Base-by-base conservation (phyloP, 2,797 vertebrate genomes). In the Notoglanidium macrostoma region DNA sequence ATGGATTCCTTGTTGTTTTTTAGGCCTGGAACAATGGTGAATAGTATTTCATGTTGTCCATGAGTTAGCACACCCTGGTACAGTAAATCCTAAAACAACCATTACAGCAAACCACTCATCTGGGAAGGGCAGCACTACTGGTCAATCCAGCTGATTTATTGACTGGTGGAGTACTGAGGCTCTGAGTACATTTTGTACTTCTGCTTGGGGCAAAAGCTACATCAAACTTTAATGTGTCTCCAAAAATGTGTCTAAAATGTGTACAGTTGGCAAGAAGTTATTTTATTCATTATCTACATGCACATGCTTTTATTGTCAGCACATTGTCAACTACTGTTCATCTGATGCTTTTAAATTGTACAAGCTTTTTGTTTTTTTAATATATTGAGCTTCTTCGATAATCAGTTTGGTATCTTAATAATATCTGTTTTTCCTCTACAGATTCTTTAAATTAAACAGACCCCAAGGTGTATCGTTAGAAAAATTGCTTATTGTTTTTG, bases 61-160 rank as follows among this genome's bases (percentile, higher is more conserved):
- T 79, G 77, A 59, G 77, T 5, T 81, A 46, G 26, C 57, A 63
- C 57, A 63, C 51, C 35, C 23, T 61, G 0, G 2, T 61, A 65
- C 61, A 49, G 26, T 67, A 82, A 82, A 61, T 65, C 3, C 26
- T 65, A 67, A 65, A 82, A 49, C 23, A 46, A n/a, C 26, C 12
- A 2, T 65, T 29, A 82, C 26, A 65, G 61, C 40, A 19, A 65
- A 49, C 59, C 26, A 29, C 61, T 82, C 40, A 29, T 49, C 40
- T 81, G 77, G 32, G 19, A 78, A 78, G 51, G 29, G 57, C 35
- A 81, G 32, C 35, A 26, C 35, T 63, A 46, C 79, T 63, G 79
- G 57, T 82, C 79, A 65, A 49, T 65, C 26, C 80, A 82, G 26
- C 44, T 65, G 44, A 46, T 63, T 65, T 65, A 65, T 63, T 65